These are phyloP conservation scores for Solen grandis DNA, from an alignment of 1,140 invertebrate species.

Conservation along the genomic window DNA sequence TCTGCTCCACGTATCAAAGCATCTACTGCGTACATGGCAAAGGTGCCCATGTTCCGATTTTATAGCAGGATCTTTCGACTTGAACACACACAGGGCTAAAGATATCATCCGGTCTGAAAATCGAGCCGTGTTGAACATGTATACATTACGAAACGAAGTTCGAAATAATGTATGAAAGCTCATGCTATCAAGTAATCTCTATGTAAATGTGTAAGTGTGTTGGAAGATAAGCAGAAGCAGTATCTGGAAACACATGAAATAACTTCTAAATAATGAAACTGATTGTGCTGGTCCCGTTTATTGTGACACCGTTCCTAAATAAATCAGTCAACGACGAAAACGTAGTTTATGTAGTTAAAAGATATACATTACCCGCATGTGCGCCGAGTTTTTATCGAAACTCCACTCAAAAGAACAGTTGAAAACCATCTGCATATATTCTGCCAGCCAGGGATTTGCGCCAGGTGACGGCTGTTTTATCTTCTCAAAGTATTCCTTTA, in stretches of 20 bases:
- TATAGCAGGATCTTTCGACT: background rate
- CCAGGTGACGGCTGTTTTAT: too few relatives aligned
- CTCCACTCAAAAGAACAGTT: slow-evolving; percentile 39
- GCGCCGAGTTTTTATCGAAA: slow-evolving; percentile 17
- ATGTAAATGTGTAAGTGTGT: background rate
- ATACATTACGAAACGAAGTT: background rate
- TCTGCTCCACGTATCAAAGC: background rate
- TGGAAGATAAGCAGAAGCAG: too few relatives aligned
- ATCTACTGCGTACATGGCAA: slow-evolving; percentile 28
- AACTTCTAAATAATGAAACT: too few relatives aligned
- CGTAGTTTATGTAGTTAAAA: background rate
- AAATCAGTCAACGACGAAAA: background rate
- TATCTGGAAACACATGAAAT: too few relatives aligned
- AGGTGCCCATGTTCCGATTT: slow-evolving; percentile 38
- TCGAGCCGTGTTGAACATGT: background rate
- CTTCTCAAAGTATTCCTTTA: background rate
- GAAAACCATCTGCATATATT: slow-evolving; percentile 4
- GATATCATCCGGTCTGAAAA: background rate
- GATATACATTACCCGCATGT: slow-evolving; percentile 31
- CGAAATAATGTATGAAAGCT: background rate
- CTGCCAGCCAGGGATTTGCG: background rate
- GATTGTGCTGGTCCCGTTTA: too few relatives aligned
- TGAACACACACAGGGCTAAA: background rate
- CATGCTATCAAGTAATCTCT: background rate
- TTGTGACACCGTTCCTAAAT: too few relatives aligned